Percentiles rank a stretch among this genome's conserved stretches.
phyloP scores from a whole-genome alignment of 2,797 vertebrate species.

The Enteromius trimaculatus region DNA sequence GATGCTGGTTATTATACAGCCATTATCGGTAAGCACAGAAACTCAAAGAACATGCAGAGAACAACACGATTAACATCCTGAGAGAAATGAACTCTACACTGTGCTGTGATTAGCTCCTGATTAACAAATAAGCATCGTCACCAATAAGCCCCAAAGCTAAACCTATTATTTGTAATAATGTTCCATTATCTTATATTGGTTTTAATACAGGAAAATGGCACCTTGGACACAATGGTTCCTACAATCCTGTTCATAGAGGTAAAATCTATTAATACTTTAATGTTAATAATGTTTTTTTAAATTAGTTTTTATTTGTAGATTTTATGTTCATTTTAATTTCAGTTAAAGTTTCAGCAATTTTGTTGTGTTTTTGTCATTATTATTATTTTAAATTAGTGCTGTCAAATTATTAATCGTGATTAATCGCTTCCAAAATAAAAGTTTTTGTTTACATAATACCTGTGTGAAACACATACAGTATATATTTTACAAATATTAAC shows the following conservation, averaged over 20 bases:
- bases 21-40: conserved; percentile 79
- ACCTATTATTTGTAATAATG: background rate
- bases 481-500: too few relatives aligned
- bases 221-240: conserved; percentile 86
- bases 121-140: conserved; percentile 11
- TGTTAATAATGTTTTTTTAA: too few relatives aligned
- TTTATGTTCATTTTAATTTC: background rate
- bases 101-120: conserved; percentile 27
- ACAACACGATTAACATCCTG: conserved; percentile 13
- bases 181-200: background rate
- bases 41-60: conserved; percentile 10
- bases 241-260: conserved; percentile 88
- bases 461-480: too few relatives aligned
- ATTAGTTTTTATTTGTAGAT: conserved; percentile 5
- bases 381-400: background rate
- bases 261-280: background rate
- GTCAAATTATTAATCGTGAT: too few relatives aligned
- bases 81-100: conserved; percentile 1
- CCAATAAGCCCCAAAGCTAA: conserved; percentile 14
- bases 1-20: conserved; percentile 86
- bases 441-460: too few relatives aligned
- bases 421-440: too few relatives aligned
- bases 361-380: background rate
- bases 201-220: conserved; percentile 91
- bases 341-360: background rate